Percentiles rank a stretch among this genome's conserved stretches.
Evolutionary conservation across 2,113 vertebrate species (phyloP).

Genomic region (Sitta europaea): DNA sequence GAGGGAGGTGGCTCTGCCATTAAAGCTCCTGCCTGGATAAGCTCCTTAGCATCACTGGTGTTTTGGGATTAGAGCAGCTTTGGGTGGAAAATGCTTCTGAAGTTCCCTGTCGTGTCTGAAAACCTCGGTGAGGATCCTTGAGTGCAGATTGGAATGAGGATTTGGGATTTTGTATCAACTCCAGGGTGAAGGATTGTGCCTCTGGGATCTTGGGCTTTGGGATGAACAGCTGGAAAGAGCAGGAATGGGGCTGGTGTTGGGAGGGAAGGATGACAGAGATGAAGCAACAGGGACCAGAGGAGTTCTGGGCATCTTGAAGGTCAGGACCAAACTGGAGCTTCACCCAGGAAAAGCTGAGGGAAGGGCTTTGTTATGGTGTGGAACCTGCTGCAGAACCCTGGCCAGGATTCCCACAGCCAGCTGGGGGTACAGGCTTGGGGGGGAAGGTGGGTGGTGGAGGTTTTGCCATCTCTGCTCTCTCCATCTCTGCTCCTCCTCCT

Average conservation of each 20-base stretch:
- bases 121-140: neutral
- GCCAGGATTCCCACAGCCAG: neutral
- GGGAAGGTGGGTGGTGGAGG: neutral
- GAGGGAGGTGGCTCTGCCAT: neutral
- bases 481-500: neutral
- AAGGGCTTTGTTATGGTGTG: rapidly evolving
- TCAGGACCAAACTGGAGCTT: neutral
- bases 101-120: neutral
- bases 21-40: neutral
- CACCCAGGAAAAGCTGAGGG: neutral
- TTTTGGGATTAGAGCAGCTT: neutral
- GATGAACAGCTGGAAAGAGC: neutral
- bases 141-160: neutral
- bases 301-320: neutral
- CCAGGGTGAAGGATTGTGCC: neutral
- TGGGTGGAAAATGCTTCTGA: neutral
- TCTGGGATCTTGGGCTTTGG: neutral
- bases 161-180: neutral
- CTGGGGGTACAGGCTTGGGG: neutral
- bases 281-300: neutral
- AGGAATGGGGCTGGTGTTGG: rapidly evolving
- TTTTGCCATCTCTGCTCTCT: neutral
- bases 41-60: neutral
- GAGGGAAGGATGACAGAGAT: neutral
- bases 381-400: neutral